phyloP scores from a whole-genome alignment of 2,113 vertebrate species.

The Turnix velox region DNA sequence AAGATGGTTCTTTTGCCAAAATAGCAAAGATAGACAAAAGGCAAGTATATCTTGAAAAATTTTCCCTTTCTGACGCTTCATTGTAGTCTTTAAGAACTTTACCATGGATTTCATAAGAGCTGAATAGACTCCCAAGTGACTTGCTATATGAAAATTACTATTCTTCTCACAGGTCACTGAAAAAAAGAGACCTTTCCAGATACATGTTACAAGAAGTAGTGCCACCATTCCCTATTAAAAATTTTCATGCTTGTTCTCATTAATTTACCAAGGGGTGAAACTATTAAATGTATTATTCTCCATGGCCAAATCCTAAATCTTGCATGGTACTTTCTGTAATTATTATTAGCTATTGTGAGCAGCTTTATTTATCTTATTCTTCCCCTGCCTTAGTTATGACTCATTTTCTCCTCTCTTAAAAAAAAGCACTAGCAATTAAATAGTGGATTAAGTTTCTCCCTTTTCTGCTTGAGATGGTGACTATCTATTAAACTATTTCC shows the following conservation, averaged over 20 bases:
- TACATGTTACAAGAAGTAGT: background rate
- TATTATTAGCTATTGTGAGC: background rate
- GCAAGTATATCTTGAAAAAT: background rate
- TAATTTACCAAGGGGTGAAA: background rate
- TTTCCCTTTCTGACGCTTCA: background rate
- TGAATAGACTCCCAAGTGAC: background rate
- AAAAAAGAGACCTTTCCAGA: background rate
- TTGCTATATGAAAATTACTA: background rate
- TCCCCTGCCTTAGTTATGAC: background rate
- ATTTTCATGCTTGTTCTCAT: background rate
- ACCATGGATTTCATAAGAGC: background rate
- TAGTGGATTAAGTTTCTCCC: background rate
- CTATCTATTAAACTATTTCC: background rate
- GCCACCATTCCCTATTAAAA: background rate
- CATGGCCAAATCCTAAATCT: background rate
- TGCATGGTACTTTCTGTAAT: background rate
- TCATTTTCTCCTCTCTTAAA: slow-evolving; percentile 18
- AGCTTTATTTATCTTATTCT: slow-evolving; percentile 23
- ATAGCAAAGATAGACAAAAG: background rate
- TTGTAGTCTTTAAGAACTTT: background rate
- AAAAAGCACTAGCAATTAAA: background rate
- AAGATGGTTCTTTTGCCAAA: background rate
- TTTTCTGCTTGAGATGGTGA: background rate
- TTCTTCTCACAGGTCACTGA: background rate
- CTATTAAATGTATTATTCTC: background rate